Evolutionary conservation across 2,888 invertebrate species (phyloP).

Genomic region (Meliscaeva auricollis): DNA sequence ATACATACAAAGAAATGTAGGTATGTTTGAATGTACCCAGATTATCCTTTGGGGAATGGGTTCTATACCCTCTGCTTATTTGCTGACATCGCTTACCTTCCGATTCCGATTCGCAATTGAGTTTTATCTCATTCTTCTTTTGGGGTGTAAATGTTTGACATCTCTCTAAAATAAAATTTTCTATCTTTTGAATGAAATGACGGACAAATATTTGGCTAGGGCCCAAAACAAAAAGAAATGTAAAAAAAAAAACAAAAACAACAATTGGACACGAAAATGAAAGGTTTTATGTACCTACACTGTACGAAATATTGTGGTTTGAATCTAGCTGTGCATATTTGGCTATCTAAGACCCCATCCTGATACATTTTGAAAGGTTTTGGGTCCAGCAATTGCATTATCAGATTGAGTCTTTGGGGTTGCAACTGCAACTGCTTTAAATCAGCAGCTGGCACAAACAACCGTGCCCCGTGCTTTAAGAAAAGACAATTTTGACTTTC

Average conservation of each 20-base stretch:
- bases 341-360: no score
- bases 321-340: no score
- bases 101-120: slow-evolving; percentile 34
- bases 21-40: slow-evolving; percentile 16
- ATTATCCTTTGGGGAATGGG: slow-evolving; percentile 53
- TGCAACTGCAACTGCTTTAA: no score
- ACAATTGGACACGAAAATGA: slow-evolving; percentile 25
- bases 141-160: slow-evolving; percentile 36
- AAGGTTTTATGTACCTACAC: slow-evolving; percentile 17
- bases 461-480: no score
- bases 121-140: slow-evolving; percentile 22
- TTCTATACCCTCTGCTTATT: slow-evolving; percentile 13
- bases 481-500: no score
- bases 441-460: no score
- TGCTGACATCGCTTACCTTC: slow-evolving; percentile 44
- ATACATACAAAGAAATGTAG: no score
- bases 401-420: no score
- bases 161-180: slow-evolving; percentile 42
- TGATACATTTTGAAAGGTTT: no score
- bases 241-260: slow-evolving; percentile 8
- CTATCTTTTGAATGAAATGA: slow-evolving; percentile 38
- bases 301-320: neutral
- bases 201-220: slow-evolving; percentile 59
- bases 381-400: no score
- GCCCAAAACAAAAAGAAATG: slow-evolving; percentile 29